Percentiles rank a stretch among this genome's conserved stretches.
Evolutionary conservation across 2,113 vertebrate genomes (phyloP).

Genomic region (Pachypanchax playfairii): DNA sequence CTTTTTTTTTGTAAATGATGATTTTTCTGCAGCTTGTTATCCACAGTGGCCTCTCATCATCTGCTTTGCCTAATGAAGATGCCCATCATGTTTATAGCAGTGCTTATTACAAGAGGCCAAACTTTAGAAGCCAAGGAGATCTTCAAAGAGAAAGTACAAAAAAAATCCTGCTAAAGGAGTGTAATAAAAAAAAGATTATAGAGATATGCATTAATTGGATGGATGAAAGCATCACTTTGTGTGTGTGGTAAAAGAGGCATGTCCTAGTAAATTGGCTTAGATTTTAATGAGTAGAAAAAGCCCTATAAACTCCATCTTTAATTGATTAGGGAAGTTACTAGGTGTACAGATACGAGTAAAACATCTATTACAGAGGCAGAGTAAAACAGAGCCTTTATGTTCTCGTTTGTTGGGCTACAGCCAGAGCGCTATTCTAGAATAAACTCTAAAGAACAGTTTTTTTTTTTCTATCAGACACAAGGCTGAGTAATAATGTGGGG

Average conservation of each 20-base stretch:
- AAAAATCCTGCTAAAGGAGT: conserved; percentile 31
- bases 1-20: neutral
- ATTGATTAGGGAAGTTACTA: conserved; percentile 61
- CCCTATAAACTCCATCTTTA: conserved; percentile 60
- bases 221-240: conserved; percentile 46
- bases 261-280: conserved; percentile 50
- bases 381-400: conserved; percentile 51
- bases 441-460: conserved; percentile 36
- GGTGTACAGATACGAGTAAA: conserved; percentile 52
- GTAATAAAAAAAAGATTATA: conserved; percentile 36
- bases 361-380: conserved; percentile 45
- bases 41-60: conserved; percentile 45
- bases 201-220: conserved; percentile 39
- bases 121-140: conserved; percentile 7
- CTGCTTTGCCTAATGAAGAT: conserved; percentile 55
- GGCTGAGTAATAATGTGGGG: conserved; percentile 46
- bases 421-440: conserved; percentile 54
- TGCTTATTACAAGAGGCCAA: conserved; percentile 21
- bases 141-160: conserved; percentile 29
- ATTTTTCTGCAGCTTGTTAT: conserved; percentile 14
- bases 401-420: conserved; percentile 40
- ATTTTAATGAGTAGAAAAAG: conserved; percentile 60
- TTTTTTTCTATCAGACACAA: conserved; percentile 57
- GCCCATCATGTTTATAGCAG: conserved; percentile 46
- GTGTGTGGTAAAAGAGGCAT: conserved; percentile 43